phyloP scores from a whole-genome alignment of 2,113 vertebrate genomes.

The Sylvietta virens region DNA sequence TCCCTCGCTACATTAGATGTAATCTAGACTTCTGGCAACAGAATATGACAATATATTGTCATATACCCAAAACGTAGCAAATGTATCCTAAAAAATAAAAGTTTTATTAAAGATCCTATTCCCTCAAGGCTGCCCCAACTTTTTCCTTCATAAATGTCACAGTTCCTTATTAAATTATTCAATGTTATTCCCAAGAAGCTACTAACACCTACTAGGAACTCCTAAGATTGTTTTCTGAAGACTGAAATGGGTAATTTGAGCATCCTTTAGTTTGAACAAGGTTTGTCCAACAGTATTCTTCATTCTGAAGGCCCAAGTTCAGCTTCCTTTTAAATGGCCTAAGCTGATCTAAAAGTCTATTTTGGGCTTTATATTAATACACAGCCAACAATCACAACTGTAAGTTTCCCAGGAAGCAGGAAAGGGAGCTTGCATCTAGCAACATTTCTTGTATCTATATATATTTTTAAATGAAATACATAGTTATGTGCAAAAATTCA shows the following conservation, averaged over 20 bases:
- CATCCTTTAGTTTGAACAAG: background rate
- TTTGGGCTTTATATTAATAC: background rate
- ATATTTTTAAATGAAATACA: background rate
- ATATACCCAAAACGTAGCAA: background rate
- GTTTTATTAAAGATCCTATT: background rate
- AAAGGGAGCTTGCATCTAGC: background rate
- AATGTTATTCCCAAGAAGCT: background rate
- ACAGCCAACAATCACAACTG: background rate
- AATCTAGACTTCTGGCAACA: background rate
- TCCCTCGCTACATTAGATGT: background rate
- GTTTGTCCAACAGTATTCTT: background rate
- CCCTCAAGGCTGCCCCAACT: background rate
- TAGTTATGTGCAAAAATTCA: background rate
- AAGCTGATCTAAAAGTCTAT: background rate
- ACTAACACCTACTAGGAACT: background rate
- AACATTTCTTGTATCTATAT: background rate
- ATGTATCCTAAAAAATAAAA: background rate
- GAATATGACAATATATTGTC: background rate
- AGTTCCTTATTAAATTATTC: background rate
- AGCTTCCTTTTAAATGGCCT: background rate
- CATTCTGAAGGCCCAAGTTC: background rate
- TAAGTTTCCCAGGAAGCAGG: background rate
- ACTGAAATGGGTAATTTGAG: background rate
- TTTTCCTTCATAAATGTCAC: background rate
- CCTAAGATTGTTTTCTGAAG: background rate